Evolutionary conservation across 2,888 invertebrate species (phyloP).

Genomic region (Horisme vitalbata): DNA sequence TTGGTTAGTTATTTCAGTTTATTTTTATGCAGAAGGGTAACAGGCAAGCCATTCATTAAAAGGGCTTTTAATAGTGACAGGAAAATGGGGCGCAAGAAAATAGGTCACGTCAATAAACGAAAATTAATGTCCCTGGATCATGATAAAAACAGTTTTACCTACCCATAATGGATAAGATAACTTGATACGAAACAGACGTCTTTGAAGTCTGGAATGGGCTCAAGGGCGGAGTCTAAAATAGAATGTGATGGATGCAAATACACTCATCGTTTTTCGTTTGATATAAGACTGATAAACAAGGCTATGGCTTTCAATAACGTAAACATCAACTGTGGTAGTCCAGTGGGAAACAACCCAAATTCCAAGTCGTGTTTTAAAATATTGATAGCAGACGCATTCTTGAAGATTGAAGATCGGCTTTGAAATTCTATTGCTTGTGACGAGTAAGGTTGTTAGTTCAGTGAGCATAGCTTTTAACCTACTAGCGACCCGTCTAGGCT

Average conservation of each 20-base stretch:
- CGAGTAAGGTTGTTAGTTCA: too few relatives aligned
- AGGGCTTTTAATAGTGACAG: constrained; percentile 27
- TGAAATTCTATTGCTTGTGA: too few relatives aligned
- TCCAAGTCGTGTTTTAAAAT: not conserved
- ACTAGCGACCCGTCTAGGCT: too few relatives aligned
- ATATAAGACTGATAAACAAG: constrained; percentile 3
- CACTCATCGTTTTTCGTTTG: constrained; percentile 16
- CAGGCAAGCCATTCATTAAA: constrained; percentile 11
- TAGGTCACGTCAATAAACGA: constrained; percentile 39
- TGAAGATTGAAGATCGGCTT: too few relatives aligned
- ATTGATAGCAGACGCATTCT: too few relatives aligned
- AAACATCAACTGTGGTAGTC: not conserved
- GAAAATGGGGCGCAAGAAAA: constrained; percentile 35
- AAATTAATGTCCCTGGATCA: constrained; percentile 39
- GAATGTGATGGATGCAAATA: constrained; percentile 13
- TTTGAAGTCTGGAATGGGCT: constrained; percentile 39
- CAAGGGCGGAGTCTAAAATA: constrained; percentile 42
- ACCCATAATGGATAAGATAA: constrained; percentile 23
- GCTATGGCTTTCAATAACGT: not conserved
- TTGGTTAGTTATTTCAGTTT: not conserved
- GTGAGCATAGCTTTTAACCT: too few relatives aligned
- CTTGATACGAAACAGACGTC: constrained; percentile 38
- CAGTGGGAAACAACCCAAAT: not conserved
- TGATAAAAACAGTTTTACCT: constrained; percentile 23
- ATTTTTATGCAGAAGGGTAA: constrained; percentile 1